Percentiles rank a stretch among this genome's conserved stretches.
These are phyloP conservation scores for Sylvietta virens DNA, from an alignment of 2,113 vertebrate species.

Conservation along the genomic window DNA sequence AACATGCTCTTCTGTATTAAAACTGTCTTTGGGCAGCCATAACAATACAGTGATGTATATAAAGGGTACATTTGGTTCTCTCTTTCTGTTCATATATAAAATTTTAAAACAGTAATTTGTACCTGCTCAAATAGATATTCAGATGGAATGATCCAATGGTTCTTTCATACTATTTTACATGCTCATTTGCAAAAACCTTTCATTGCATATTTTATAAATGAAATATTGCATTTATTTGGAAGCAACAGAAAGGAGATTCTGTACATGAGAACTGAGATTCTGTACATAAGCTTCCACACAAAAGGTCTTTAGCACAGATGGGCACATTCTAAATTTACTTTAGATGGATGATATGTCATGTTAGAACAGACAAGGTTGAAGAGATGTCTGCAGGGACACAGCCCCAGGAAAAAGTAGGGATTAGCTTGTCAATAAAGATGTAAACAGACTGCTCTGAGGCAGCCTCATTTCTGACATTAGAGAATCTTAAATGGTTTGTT, in stretches of 20 bases:
- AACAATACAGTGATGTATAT: background rate
- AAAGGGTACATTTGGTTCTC: background rate
- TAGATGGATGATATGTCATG: constrained; percentile 37
- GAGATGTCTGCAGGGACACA: constrained; percentile 50
- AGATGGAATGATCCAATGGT: background rate
- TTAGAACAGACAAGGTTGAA: constrained; percentile 45
- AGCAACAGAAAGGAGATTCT: background rate
- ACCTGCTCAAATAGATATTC: background rate
- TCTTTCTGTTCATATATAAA: background rate
- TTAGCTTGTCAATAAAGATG: constrained; percentile 65
- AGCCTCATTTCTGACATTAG: constrained; percentile 52
- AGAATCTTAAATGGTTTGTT: constrained; percentile 38
- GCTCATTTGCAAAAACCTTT: background rate
- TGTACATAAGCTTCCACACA: background rate
- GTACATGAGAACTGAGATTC: background rate
- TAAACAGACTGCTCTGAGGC: constrained; percentile 57
- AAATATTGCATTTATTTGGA: background rate
- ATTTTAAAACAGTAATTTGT: background rate
- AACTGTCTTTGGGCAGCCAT: background rate
- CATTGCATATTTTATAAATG: background rate
- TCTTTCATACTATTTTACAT: background rate
- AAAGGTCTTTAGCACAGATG: constrained; percentile 22
- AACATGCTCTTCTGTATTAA: background rate
- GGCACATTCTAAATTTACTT: constrained; percentile 39
- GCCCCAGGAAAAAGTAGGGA: constrained; percentile 48